Conservation (phyloP, 2,888 invertebrate genomes). For the Lacanobia oleracea region DNA sequence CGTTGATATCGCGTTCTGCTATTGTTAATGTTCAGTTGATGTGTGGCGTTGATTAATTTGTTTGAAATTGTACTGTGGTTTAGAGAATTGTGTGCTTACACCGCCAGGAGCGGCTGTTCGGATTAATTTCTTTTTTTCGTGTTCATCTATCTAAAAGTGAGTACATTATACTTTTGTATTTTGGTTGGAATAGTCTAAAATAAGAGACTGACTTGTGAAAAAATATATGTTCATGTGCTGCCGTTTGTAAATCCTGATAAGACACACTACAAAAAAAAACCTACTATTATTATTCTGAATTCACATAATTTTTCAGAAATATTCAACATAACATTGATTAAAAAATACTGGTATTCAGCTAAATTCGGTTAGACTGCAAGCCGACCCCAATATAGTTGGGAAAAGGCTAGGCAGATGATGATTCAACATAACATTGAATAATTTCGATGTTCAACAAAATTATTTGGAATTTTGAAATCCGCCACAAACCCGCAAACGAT, state of each 20-base stretch:
- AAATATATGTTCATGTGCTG: neutral
- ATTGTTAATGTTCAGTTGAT: slow-evolving; percentile 74
- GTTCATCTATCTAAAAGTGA: slow-evolving; percentile 65
- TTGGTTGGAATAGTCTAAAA: neutral
- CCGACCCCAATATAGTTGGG: no score
- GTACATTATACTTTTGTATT: slow-evolving; percentile 54
- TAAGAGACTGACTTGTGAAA: neutral
- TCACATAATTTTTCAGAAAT: neutral
- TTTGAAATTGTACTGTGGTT: slow-evolving; percentile 72
- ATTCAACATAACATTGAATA: neutral
- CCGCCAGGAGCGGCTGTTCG: slow-evolving; percentile 62
- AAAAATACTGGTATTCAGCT: no score
- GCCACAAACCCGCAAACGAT: slow-evolving; percentile 5
- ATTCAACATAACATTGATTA: neutral
- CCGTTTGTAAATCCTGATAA: slow-evolving; percentile 1
- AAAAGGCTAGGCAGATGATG: no score
- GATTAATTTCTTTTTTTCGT: slow-evolving; percentile 67
- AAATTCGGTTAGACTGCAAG: no score
- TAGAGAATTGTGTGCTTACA: slow-evolving; percentile 74
- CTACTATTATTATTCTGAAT: no score
- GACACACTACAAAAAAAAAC: neutral
- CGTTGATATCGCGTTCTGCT: slow-evolving; percentile 59
- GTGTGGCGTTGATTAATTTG: slow-evolving; percentile 78
- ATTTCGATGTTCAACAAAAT: slow-evolving; percentile 4
- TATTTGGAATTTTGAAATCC: slow-evolving; percentile 1